These are phyloP conservation scores for Micromys minutus DNA, from an alignment of 2,113 vertebrate genomes.

Conservation along the genomic window DNA sequence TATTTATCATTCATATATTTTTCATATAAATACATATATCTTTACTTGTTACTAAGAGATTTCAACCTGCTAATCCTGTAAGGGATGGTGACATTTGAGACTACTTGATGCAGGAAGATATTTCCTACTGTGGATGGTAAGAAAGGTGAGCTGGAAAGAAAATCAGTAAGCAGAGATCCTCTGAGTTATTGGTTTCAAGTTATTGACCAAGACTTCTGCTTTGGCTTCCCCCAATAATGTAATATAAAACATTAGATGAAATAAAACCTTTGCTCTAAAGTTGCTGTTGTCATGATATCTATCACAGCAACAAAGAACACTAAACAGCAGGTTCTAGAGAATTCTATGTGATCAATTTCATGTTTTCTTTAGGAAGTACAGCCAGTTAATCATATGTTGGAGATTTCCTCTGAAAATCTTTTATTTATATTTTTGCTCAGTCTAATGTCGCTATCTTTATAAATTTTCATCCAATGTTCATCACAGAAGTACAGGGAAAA, in stretches of 20 bases:
- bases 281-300: neutral
- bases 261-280: neutral
- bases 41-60: conserved; percentile 1
- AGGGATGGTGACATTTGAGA: conserved; percentile 38
- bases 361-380: conserved; percentile 24
- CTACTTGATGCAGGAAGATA: neutral
- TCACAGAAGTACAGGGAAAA: neutral
- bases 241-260: neutral
- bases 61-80: conserved; percentile 19
- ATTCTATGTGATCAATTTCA: neutral
- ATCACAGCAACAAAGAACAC: neutral
- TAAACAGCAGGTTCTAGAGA: conserved; percentile 1
- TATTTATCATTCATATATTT: conserved; percentile 2
- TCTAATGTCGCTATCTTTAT: neutral
- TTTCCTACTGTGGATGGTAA: neutral
- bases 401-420: neutral
- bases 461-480: conserved; percentile 43
- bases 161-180: neutral
- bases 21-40: neutral
- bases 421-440: neutral
- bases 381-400: neutral
- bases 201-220: neutral
- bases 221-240: neutral
- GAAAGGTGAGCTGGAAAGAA: neutral
- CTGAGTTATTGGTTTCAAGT: neutral